Conservation (phyloP, 1,140 invertebrate species). For the Choristoneura fumiferana region DNA sequence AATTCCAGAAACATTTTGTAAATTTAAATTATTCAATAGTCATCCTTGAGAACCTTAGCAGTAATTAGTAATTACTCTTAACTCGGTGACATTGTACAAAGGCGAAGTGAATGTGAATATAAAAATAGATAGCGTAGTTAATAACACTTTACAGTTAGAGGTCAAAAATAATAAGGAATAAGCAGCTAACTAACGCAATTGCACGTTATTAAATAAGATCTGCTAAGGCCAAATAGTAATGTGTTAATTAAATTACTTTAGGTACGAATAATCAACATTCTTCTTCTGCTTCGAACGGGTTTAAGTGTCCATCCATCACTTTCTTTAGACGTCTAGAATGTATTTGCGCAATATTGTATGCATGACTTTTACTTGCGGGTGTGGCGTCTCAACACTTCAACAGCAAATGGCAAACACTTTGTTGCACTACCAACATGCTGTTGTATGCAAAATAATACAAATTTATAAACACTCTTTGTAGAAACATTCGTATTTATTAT, state of each 20-base stretch:
- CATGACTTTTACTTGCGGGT: slow-evolving; percentile 4
- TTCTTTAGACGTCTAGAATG: slow-evolving; percentile 14
- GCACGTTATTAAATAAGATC: too few species aligned
- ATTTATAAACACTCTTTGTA: too few species aligned
- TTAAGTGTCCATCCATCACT: slow-evolving; percentile 1
- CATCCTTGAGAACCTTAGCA: not conserved
- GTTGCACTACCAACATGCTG: not conserved
- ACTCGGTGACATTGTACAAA: slow-evolving; percentile 5
- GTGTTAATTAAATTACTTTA: too few species aligned
- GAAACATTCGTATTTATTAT: too few species aligned
- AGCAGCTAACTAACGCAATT: too few species aligned
- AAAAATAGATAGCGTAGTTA: slow-evolving; percentile 2
- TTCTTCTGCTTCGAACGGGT: too few species aligned
- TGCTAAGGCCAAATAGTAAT: too few species aligned
- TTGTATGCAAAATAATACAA: too few species aligned
- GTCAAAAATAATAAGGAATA: slow-evolving; percentile 5
- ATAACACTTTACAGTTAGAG: not conserved
- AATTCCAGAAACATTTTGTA: not conserved
- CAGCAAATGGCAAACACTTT: not conserved
- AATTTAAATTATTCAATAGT: not conserved
- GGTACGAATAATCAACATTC: too few species aligned
- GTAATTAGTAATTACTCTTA: not conserved
- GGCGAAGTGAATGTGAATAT: slow-evolving; percentile 7
- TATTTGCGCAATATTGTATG: slow-evolving; percentile 8
- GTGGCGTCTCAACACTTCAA: not conserved